Conservation (phyloP, 1,140 invertebrate genomes). For the Trichomalopsis sarcophagae region DNA sequence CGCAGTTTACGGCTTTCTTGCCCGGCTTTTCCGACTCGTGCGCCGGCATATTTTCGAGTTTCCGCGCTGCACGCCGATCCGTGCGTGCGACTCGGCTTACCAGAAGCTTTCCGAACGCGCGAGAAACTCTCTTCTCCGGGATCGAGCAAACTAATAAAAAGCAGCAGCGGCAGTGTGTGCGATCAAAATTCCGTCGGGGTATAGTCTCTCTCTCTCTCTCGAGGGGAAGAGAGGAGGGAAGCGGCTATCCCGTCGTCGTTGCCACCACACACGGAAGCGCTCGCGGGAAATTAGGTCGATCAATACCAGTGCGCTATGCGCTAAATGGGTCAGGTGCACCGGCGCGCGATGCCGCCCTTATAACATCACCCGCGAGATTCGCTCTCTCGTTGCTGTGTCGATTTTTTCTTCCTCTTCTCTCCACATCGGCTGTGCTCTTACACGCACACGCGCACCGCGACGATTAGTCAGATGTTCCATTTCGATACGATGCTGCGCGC, state of each 20-base stretch:
- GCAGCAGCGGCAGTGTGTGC: too few relatives aligned
- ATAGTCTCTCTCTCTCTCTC: too few relatives aligned
- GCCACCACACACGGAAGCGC: background rate
- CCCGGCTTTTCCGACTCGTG: too few relatives aligned
- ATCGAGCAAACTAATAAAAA: too few relatives aligned
- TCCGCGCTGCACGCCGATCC: background rate
- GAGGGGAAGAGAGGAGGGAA: background rate
- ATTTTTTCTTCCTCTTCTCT: background rate
- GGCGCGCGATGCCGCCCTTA: slow-evolving; percentile 50
- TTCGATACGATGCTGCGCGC: slow-evolving; percentile 11
- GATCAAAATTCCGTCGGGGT: too few relatives aligned
- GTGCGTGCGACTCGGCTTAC: too few relatives aligned
- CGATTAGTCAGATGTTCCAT: slow-evolving; percentile 25
- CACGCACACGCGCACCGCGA: background rate
- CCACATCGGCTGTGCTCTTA: too few relatives aligned
- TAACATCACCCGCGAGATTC: slow-evolving; percentile 47
- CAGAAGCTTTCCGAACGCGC: too few relatives aligned
- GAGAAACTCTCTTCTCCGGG: too few relatives aligned
- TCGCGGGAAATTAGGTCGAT: slow-evolving; percentile 68
- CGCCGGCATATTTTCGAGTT: background rate
- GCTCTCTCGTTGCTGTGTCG: too few relatives aligned
- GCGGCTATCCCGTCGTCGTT: background rate
- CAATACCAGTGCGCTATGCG: slow-evolving; percentile 61
- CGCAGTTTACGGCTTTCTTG: too few relatives aligned
- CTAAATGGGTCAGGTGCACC: slow-evolving; percentile 73